A percentile compares a stretch with the other conserved stretches of the same genome.
phyloP scores from a whole-genome alignment of 2,888 invertebrate species.

The Athalia rosae region DNA sequence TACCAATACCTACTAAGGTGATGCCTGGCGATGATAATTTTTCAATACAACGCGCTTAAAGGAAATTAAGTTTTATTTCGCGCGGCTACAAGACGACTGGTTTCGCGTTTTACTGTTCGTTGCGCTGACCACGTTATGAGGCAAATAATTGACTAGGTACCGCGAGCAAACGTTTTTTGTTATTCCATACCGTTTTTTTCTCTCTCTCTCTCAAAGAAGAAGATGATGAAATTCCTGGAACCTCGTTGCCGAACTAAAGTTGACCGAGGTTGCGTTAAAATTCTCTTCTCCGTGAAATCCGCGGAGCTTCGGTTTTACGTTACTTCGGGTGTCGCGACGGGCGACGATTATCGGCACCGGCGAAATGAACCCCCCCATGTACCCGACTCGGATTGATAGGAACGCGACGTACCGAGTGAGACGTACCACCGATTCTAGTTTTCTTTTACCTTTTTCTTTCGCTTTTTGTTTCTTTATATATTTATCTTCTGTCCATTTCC shows the following conservation, averaged over 20 bases:
- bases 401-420: neutral
- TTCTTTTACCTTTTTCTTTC: constrained; percentile 5
- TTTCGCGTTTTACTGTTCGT: neutral
- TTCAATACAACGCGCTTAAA: constrained; percentile 4
- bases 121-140: constrained; percentile 9
- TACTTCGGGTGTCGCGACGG: too few relatives aligned
- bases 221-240: too few relatives aligned
- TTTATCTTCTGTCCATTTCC: constrained; percentile 53
- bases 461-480: neutral
- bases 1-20: neutral
- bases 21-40: constrained; percentile 8
- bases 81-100: constrained; percentile 2
- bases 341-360: too few relatives aligned
- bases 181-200: neutral
- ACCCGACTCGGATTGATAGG: too few relatives aligned
- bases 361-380: too few relatives aligned
- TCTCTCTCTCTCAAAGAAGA: too few relatives aligned
- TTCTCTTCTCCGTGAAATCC: too few relatives aligned
- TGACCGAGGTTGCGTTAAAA: too few relatives aligned
- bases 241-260: too few relatives aligned
- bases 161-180: neutral
- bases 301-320: too few relatives aligned
- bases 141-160: constrained; percentile 25
- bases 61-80: constrained; percentile 36
- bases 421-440: neutral